Conservation (phyloP, 1,140 invertebrate species). For the Ceratina japonica region DNA sequence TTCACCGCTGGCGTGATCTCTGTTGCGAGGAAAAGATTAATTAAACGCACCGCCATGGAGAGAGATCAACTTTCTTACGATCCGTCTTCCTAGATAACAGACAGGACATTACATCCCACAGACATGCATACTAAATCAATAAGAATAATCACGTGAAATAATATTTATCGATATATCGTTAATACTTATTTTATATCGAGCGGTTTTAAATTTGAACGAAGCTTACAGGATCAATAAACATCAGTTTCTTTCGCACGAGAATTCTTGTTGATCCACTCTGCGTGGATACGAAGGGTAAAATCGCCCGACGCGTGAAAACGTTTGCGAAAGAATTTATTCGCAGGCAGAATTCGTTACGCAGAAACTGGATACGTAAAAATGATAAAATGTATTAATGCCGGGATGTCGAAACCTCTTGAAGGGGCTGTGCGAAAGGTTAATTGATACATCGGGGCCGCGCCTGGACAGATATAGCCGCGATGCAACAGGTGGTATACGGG, state of each 20-base stretch:
- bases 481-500: slow-evolving; percentile 45
- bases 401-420: slow-evolving; percentile 10
- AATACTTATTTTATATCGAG: too few relatives aligned
- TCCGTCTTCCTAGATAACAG: not conserved
- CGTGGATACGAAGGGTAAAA: not conserved
- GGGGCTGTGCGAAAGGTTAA: slow-evolving; percentile 41
- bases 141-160: too few relatives aligned
- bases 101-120: too few relatives aligned
- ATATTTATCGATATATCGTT: too few relatives aligned
- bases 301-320: too few relatives aligned
- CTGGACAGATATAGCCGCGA: slow-evolving; percentile 17
- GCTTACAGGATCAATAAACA: too few relatives aligned
- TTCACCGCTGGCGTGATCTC: not conserved
- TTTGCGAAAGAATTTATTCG: not conserved
- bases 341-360: not conserved
- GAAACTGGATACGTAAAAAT: not conserved
- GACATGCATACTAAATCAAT: too few relatives aligned
- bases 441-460: slow-evolving; percentile 28
- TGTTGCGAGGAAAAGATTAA: not conserved
- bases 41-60: not conserved
- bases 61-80: slow-evolving; percentile 20
- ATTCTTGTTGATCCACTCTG: too few relatives aligned
- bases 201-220: too few relatives aligned
- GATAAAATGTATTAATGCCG: not conserved
- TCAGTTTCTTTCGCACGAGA: too few relatives aligned